Evolutionary conservation across 2,888 invertebrate genomes (phyloP).

Genomic region (Lobophora halterata): DNA sequence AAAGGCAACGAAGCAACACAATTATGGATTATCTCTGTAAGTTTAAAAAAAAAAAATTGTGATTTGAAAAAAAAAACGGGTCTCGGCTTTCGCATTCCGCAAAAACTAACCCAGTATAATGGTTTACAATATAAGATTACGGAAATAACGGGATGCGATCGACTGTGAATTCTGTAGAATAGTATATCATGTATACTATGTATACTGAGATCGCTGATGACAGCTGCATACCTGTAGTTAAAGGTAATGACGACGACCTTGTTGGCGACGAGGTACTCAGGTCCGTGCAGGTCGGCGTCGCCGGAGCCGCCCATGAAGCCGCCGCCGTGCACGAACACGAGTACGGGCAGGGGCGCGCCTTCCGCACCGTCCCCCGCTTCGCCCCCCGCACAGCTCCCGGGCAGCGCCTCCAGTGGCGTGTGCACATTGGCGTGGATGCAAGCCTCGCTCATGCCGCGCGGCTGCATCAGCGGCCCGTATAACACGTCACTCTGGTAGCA

Average conservation of each 20-base stretch:
- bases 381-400: slow-evolving; percentile 18
- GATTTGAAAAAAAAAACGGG: too few relatives aligned
- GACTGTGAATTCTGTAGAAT: too few relatives aligned
- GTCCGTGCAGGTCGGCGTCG: slow-evolving; percentile 60
- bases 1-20: too few relatives aligned
- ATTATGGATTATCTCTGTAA: too few relatives aligned
- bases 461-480: slow-evolving; percentile 50
- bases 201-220: too few relatives aligned
- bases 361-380: slow-evolving; percentile 12
- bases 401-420: slow-evolving; percentile 50
- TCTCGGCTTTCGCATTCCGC: too few relatives aligned
- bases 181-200: too few relatives aligned
- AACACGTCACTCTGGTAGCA: slow-evolving; percentile 81
- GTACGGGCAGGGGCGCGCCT: slow-evolving; percentile 46
- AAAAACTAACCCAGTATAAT: neutral
- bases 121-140: neutral
- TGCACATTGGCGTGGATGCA: slow-evolving; percentile 69
- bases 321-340: slow-evolving; percentile 71
- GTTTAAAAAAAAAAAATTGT: too few relatives aligned
- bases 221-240: slow-evolving; percentile 74
- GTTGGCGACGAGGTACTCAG: slow-evolving; percentile 59
- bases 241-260: slow-evolving; percentile 68
- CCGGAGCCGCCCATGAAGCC: slow-evolving; percentile 70
- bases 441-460: slow-evolving; percentile 51
- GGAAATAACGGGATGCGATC: too few relatives aligned